phyloP scores from a whole-genome alignment of 2,113 vertebrate genomes.

The Hydrolagus affinis region DNA sequence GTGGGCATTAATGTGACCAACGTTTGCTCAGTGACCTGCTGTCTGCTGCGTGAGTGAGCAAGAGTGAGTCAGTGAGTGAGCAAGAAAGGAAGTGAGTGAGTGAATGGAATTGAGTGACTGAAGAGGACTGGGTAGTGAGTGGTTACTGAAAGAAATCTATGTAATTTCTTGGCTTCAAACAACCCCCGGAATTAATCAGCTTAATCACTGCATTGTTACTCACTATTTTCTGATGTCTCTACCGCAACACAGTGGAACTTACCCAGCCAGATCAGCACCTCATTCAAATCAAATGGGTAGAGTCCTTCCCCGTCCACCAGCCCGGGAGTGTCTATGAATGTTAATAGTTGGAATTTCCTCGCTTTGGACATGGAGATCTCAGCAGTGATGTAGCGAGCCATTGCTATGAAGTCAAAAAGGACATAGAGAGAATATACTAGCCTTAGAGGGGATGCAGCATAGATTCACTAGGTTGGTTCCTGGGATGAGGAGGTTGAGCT shows the following conservation, averaged over 20 bases:
- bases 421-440: too few species aligned
- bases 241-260: slow-evolving; percentile 22
- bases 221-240: background rate
- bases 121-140: background rate
- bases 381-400: slow-evolving; percentile 58
- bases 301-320: slow-evolving; percentile 68
- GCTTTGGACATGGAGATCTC: slow-evolving; percentile 68
- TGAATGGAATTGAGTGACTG: background rate
- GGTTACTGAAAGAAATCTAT: background rate
- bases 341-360: slow-evolving; percentile 68
- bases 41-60: too few species aligned
- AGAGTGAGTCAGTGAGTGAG: too few species aligned
- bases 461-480: too few species aligned
- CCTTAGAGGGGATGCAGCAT: too few species aligned
- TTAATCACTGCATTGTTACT: background rate
- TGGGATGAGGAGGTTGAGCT: too few species aligned
- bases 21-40: background rate
- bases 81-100: too few species aligned
- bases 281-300: slow-evolving; percentile 63
- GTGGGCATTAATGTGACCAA: background rate
- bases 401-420: slow-evolving; percentile 43
- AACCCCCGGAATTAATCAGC: background rate
- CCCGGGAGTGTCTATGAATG: slow-evolving; percentile 65
- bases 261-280: slow-evolving; percentile 63
- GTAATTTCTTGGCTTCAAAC: too few species aligned